These are phyloP conservation scores for Scaptomyza parva DNA, from an alignment of 2,888 invertebrate genomes.

Conservation along the genomic window DNA sequence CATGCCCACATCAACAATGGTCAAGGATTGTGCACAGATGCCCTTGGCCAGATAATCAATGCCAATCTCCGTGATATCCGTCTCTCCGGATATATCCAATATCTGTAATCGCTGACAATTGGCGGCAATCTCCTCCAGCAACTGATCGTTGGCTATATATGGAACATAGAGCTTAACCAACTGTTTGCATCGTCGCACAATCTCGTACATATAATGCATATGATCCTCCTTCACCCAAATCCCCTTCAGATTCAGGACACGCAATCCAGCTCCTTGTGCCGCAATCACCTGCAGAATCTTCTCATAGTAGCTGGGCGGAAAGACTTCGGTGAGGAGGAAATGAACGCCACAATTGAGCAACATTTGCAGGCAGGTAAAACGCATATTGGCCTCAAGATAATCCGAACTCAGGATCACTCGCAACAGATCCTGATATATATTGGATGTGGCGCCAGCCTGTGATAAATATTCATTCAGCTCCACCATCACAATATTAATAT, in stretches of 20 bases:
- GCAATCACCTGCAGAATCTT: slow-evolving; percentile 89
- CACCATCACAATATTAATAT: slow-evolving; percentile 87
- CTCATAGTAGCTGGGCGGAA: slow-evolving; percentile 90
- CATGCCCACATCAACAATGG: slow-evolving; percentile 89
- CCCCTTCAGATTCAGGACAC: slow-evolving; percentile 89
- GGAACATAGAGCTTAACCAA: slow-evolving; percentile 88
- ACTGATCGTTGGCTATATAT: slow-evolving; percentile 89
- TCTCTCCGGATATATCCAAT: slow-evolving; percentile 90
- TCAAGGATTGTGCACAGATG: slow-evolving; percentile 86
- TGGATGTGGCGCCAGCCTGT: slow-evolving; percentile 88
- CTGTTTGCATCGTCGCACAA: slow-evolving; percentile 87
- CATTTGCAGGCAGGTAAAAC: slow-evolving; percentile 88
- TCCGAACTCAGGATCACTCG: slow-evolving; percentile 88
- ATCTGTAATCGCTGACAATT: slow-evolving; percentile 87
- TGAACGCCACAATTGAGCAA: slow-evolving; percentile 88
- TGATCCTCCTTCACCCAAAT: slow-evolving; percentile 91
- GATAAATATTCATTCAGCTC: slow-evolving; percentile 88
- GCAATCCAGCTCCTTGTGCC: slow-evolving; percentile 88
- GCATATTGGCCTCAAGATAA: slow-evolving; percentile 88
- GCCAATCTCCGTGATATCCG: slow-evolving; percentile 88
- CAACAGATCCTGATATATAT: slow-evolving; percentile 89
- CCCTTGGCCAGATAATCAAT: slow-evolving; percentile 87
- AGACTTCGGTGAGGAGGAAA: slow-evolving; percentile 88
- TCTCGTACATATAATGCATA: slow-evolving; percentile 87
- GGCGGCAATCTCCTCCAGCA: slow-evolving; percentile 87